These are phyloP conservation scores for Deilephila elpenor DNA, from an alignment of 2,888 invertebrate genomes.

Conservation along the genomic window DNA sequence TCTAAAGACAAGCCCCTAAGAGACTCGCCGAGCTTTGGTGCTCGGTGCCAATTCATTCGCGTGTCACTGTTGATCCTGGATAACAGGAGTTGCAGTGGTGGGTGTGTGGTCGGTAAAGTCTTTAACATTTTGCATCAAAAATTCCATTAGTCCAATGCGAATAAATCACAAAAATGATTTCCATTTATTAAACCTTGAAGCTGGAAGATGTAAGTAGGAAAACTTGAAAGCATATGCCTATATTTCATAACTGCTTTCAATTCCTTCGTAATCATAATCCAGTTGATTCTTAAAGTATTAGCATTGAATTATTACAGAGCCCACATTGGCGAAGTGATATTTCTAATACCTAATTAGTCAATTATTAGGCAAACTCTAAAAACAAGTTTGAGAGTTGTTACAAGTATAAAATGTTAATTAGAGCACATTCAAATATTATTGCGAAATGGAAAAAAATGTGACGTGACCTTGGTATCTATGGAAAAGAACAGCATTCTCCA, in stretches of 20 bases:
- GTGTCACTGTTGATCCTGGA: no score
- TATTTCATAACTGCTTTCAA: conserved; percentile 2
- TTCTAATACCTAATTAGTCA: background rate
- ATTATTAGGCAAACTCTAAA: background rate
- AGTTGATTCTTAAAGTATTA: background rate
- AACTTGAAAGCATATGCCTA: background rate
- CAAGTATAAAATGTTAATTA: background rate
- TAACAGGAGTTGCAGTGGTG: no score
- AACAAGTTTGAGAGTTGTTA: background rate
- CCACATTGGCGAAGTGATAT: background rate
- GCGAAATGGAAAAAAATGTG: background rate
- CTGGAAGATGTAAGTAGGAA: background rate
- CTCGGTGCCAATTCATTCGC: no score
- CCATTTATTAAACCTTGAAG: no score
- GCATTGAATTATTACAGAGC: background rate
- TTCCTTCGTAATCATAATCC: background rate
- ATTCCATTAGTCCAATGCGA: no score
- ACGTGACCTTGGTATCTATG: no score
- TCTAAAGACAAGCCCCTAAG: no score
- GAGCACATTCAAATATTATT: background rate
- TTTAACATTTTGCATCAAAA: no score
- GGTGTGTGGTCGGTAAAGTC: no score
- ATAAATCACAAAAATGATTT: no score
- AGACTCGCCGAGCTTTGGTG: no score
- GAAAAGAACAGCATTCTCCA: no score